Evolutionary conservation across 1,140 invertebrate genomes (phyloP), one percentile per base, ranked within the genome.

Genomic region (Drosophila azteca): DNA sequence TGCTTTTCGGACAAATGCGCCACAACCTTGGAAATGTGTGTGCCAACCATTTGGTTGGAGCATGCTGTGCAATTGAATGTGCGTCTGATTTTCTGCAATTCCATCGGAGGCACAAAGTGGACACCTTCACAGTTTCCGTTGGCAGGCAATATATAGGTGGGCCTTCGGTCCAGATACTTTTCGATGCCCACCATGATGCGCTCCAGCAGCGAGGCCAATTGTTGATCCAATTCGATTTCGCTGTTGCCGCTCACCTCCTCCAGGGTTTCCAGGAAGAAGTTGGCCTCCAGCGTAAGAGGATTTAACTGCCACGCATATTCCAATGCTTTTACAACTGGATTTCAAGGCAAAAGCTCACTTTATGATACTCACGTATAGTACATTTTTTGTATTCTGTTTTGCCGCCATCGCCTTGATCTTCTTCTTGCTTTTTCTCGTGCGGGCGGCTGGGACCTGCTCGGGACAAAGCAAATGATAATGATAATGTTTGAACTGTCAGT

Each of bases 221-320:
- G 49, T n/a, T 71, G 70, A 75, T 90, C 89, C 57, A 83, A 49
- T 59, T 87, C 71, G 6, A 63, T 44, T 13, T 61, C 44, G 39
- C 15, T 49, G 9, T 77, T 57, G 11, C 49, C 46, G 13, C 46
- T 82, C 6, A 62, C 67, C 6, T 57, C 24, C 9, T 69, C 70
- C 7, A 91, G 51, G 4, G 79, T 79, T 7, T 90, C 70, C 24
- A 90, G 43, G 48, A 90, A 91, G 26, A 73, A 77, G 41, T 57
- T 64, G 1, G 90, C 82, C 39, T 91, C 90, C 60, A 91, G 45
- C 1, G 90, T 90, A 17, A 91, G 45, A 0, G 90, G 89, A 74
- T 91, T 90, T 24, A 91, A 41, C 90, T 91, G 52, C 22, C 46
- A 20, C 3, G 31, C 31, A 3, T 0, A 11, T 35, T 0, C 3